phyloP scores from a whole-genome alignment of 2,797 vertebrate genomes.

The Artibeus jamaicensis region DNA sequence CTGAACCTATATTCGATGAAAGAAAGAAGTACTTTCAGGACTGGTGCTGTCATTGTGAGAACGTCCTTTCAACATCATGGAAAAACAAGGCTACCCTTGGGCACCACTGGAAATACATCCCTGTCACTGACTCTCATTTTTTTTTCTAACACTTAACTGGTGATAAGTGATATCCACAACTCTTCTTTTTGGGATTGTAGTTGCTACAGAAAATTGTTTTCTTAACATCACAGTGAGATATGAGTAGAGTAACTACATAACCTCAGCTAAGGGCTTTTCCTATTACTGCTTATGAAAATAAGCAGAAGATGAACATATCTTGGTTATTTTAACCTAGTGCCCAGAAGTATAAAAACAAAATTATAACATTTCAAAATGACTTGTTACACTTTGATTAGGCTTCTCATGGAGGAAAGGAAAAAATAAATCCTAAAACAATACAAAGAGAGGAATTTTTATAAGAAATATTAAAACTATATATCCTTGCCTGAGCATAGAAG shows the following conservation, averaged over 20 bases:
- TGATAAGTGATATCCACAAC: background rate
- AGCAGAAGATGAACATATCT: background rate
- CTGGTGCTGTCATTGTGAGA: rapidly evolving
- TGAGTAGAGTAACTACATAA: background rate
- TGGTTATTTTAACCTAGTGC: background rate
- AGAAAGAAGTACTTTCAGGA: background rate
- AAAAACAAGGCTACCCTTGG: background rate
- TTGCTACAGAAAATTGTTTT: background rate
- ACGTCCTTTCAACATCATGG: background rate
- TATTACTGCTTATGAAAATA: background rate
- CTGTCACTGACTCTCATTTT: background rate
- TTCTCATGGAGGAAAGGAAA: background rate
- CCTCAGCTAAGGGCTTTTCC: background rate
- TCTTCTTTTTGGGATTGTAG: background rate
- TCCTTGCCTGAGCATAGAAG: background rate
- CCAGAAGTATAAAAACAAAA: background rate
- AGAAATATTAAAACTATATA: background rate
- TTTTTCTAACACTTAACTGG: background rate
- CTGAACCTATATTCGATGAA: background rate
- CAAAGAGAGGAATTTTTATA: background rate
- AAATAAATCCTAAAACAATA: background rate
- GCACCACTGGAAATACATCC: background rate
- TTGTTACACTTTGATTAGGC: background rate
- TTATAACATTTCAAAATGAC: background rate
- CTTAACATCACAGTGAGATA: background rate